These are phyloP conservation scores for Zoanthus sansibaricus DNA, from an alignment of 92 coral and sea anemone genomes.

Conservation along the genomic window DNA sequence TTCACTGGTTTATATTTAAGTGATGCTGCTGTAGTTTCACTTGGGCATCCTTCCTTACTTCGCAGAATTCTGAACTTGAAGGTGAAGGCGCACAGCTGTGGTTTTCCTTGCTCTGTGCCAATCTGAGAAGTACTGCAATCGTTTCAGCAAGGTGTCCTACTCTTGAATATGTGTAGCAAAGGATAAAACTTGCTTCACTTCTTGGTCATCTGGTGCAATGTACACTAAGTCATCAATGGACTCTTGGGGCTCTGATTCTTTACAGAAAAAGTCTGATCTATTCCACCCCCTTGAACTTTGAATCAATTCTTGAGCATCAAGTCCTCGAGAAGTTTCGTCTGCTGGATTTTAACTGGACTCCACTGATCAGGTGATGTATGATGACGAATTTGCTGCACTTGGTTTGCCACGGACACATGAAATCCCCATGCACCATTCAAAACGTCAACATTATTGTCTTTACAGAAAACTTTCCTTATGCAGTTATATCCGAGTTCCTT, in stretches of 20 bases:
- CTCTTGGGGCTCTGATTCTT: neutral
- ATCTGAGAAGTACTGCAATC: constrained; percentile 1
- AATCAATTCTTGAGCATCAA: neutral
- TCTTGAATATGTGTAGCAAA: constrained; percentile 8
- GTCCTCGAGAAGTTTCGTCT: constrained; percentile 16
- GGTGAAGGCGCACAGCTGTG: constrained; percentile 15
- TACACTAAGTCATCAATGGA: neutral
- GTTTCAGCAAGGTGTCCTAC: neutral
- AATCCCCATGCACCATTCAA: neutral
- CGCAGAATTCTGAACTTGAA: neutral
- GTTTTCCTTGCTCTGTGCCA: constrained; percentile 32
- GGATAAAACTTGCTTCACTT: constrained; percentile 2
- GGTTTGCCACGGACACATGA: constrained; percentile 28
- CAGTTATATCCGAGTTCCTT: neutral
- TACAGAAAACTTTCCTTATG: too few relatives aligned
- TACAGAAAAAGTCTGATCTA: constrained; percentile 29
- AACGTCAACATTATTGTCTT: neutral
- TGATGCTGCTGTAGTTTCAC: neutral
- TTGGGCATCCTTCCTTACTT: neutral
- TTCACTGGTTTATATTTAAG: constrained; percentile 1
- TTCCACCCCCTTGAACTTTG: constrained; percentile 31
- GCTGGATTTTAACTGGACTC: constrained; percentile 17
- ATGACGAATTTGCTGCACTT: neutral
- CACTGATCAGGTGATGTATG: neutral
- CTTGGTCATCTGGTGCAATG: constrained; percentile 7